phyloP scores from a whole-genome alignment of 1,140 invertebrate species.

The Drosophila asahinai region DNA sequence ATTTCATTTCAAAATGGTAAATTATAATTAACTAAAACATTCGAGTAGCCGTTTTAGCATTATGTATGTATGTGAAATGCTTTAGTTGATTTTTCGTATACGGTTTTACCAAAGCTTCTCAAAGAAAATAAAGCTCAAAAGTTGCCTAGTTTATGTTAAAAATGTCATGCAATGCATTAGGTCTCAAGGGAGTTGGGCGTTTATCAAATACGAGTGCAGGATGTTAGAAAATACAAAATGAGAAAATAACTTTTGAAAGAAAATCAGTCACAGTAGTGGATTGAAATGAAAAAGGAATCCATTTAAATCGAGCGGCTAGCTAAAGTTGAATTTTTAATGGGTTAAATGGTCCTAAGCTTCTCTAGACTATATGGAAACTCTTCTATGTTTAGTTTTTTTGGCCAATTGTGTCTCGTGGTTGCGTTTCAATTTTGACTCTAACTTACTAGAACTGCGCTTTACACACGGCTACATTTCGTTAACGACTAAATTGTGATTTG shows the following conservation, averaged over 20 bases:
- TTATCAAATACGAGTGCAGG: slow-evolving; percentile 47
- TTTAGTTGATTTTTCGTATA: slow-evolving; percentile 33
- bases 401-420: slow-evolving; percentile 51
- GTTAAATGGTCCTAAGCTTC: slow-evolving; percentile 47
- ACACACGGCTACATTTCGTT: slow-evolving; percentile 28
- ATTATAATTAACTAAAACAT: not conserved
- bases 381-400: slow-evolving; percentile 14
- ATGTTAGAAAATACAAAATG: slow-evolving; percentile 45
- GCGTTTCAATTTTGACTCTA: slow-evolving; percentile 46
- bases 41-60: slow-evolving; percentile 14
- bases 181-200: slow-evolving; percentile 15
- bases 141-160: slow-evolving; percentile 33
- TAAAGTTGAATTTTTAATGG: slow-evolving; percentile 33
- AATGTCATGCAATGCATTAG: slow-evolving; percentile 51
- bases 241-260: slow-evolving; percentile 25
- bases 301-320: slow-evolving; percentile 47
- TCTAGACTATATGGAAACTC: slow-evolving; percentile 16
- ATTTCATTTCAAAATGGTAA: not conserved
- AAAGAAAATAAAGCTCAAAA: slow-evolving; percentile 21
- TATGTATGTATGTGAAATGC: slow-evolving; percentile 14
- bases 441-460: slow-evolving; percentile 26
- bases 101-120: slow-evolving; percentile 35
- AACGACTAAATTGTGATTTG: slow-evolving; percentile 36
- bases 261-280: slow-evolving; percentile 25
- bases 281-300: slow-evolving; percentile 27